Evolutionary conservation across 2,888 invertebrate genomes (phyloP).

Genomic region (Parnassius mnemosyne): DNA sequence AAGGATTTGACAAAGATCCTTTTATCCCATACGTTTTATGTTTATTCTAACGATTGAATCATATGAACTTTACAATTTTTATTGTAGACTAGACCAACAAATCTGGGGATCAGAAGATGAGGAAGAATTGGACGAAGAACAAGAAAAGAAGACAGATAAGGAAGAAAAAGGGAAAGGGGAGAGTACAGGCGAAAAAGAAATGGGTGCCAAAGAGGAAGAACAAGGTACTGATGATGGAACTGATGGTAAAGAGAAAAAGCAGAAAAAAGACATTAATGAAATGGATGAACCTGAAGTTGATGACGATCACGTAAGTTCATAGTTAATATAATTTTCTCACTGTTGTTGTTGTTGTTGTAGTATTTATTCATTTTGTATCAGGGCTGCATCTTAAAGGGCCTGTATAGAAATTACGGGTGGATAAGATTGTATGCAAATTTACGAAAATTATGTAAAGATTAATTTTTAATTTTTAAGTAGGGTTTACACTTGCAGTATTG

Average conservation of each 20-base stretch:
- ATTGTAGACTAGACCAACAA: slow-evolving; percentile 83
- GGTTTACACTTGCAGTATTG: no score
- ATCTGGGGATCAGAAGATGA: slow-evolving; percentile 93
- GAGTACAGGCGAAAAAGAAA: slow-evolving; percentile 84
- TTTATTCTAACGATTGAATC: no score
- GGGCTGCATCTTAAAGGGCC: no score
- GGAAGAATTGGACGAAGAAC: slow-evolving; percentile 81
- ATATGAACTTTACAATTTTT: no score
- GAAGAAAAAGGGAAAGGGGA: slow-evolving; percentile 83
- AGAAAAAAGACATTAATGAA: slow-evolving; percentile 88
- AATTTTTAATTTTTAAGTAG: no score
- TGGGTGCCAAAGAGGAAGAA: slow-evolving; percentile 86
- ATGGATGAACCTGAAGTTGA: slow-evolving; percentile 89
- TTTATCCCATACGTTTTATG: not conserved
- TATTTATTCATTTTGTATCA: no score
- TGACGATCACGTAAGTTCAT: slow-evolving; percentile 84
- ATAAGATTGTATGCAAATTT: no score
- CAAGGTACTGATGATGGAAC: slow-evolving; percentile 77
- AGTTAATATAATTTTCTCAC: no score
- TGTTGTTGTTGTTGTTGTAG: no score
- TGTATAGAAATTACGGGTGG: no score
- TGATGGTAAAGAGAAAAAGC: slow-evolving; percentile 77
- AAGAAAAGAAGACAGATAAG: slow-evolving; percentile 74
- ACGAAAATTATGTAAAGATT: no score
- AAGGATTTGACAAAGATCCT: not conserved